Evolutionary conservation across 2,888 invertebrate species (phyloP).

Genomic region (Teinopalpus imperialis): DNA sequence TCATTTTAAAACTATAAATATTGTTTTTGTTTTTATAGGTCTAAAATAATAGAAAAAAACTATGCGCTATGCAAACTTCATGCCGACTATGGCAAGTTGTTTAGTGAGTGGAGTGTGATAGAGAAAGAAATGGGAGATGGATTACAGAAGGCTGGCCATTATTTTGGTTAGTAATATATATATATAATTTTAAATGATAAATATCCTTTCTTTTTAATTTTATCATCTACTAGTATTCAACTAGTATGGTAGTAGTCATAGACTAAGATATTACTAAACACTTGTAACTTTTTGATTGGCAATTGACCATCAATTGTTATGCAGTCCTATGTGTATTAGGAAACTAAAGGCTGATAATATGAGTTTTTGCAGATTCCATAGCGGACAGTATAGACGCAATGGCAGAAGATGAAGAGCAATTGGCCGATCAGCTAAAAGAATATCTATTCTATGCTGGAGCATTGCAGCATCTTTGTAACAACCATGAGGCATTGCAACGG

Average conservation of each 20-base stretch:
- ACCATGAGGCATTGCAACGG: constrained; percentile 88
- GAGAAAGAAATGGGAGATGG: constrained; percentile 92
- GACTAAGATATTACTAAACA: too few relatives aligned
- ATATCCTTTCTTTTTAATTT: too few relatives aligned
- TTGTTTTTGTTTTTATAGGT: constrained; percentile 59
- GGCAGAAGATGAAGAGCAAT: constrained; percentile 91
- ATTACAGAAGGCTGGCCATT: constrained; percentile 86
- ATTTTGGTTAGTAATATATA: constrained; percentile 64
- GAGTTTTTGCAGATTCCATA: constrained; percentile 85
- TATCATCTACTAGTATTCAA: too few relatives aligned
- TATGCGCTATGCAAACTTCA: constrained; percentile 90
- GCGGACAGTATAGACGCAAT: constrained; percentile 87
- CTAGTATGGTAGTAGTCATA: too few relatives aligned
- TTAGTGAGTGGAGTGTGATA: constrained; percentile 92
- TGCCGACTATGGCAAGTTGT: constrained; percentile 90
- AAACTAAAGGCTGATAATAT: too few relatives aligned
- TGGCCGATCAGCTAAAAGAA: constrained; percentile 92
- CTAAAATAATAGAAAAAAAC: constrained; percentile 88
- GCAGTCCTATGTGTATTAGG: too few relatives aligned
- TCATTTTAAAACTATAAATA: too few relatives aligned
- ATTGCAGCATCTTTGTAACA: constrained; percentile 87
- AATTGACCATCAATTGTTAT: too few relatives aligned
- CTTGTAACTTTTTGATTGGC: too few relatives aligned
- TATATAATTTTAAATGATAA: too few relatives aligned
- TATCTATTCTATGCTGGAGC: constrained; percentile 90